Conservation (phyloP, 1,140 invertebrate species). For the Nebria ingens region DNA sequence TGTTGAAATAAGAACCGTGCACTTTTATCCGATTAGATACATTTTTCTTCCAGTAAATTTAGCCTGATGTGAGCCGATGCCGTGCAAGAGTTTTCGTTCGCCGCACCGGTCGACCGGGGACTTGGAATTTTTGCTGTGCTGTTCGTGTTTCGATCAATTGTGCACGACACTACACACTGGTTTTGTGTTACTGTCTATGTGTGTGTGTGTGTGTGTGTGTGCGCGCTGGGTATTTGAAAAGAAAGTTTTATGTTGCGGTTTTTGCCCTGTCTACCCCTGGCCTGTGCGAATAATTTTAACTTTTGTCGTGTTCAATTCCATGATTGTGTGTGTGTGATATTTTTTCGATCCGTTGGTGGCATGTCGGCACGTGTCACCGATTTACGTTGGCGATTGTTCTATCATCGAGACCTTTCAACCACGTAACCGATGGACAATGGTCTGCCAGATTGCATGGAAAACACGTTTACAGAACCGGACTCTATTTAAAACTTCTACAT, state of each 20-base stretch:
- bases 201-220: too few species aligned
- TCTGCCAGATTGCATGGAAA: background rate
- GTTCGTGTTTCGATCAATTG: background rate
- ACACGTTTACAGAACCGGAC: background rate
- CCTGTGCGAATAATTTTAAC: background rate
- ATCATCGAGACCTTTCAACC: background rate
- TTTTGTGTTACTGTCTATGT: too few species aligned
- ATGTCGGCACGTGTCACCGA: too few species aligned
- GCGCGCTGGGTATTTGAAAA: too few species aligned
- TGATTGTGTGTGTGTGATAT: too few species aligned
- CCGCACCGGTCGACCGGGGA: too few species aligned
- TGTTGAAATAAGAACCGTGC: conserved; percentile 1
- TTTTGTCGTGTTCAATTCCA: background rate
- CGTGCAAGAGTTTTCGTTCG: background rate
- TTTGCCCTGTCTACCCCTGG: too few species aligned
- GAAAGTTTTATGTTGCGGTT: too few species aligned
- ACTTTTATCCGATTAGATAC: conserved; percentile 9
- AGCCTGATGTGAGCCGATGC: background rate
- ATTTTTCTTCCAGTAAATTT: conserved; percentile 7
- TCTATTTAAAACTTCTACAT: too few species aligned
- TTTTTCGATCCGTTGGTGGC: too few species aligned
- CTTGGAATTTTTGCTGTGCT: background rate
- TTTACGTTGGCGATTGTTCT: background rate
- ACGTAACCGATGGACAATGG: background rate
- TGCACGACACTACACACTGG: background rate